Evolutionary conservation across 2,113 vertebrate genomes (phyloP).

Genomic region (Antidorcas marsupialis): DNA sequence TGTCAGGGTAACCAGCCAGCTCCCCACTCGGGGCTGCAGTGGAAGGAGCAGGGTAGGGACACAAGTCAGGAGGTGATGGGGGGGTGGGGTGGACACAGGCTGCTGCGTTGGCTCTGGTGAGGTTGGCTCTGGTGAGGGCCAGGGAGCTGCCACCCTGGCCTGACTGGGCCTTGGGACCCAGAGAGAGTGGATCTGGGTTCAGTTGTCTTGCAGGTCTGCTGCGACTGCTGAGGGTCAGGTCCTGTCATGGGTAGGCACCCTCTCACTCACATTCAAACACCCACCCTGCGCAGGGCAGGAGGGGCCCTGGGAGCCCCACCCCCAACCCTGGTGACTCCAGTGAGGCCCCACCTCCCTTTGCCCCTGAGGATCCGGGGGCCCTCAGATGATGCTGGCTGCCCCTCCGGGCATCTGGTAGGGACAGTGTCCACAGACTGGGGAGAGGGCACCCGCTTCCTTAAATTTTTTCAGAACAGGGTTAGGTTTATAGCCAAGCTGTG

Average conservation of each 20-base stretch:
- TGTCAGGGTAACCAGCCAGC: not conserved
- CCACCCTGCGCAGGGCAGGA: not conserved
- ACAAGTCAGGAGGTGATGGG: too few species aligned
- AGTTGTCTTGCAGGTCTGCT: not conserved
- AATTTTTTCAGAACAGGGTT: not conserved
- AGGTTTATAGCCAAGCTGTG: not conserved
- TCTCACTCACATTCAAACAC: not conserved
- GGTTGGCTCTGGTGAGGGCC: not conserved
- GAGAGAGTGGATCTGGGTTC: not conserved
- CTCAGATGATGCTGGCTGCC: not conserved
- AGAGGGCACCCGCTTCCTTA: not conserved
- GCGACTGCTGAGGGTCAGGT: not conserved
- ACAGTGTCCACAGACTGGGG: not conserved
- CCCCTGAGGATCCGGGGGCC: not conserved
- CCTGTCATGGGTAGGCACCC: too few species aligned
- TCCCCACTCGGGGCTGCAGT: not conserved
- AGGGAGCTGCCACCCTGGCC: not conserved
- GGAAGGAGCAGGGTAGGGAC: not conserved
- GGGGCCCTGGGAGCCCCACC: not conserved
- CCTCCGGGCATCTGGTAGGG: not conserved
- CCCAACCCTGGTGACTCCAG: not conserved
- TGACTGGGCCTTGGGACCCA: not conserved
- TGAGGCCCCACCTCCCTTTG: not conserved
- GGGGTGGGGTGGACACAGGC: not conserved
- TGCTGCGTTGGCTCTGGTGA: not conserved